phyloP scores from a whole-genome alignment of 2,888 invertebrate species.

The Sarcophaga carnaria region DNA sequence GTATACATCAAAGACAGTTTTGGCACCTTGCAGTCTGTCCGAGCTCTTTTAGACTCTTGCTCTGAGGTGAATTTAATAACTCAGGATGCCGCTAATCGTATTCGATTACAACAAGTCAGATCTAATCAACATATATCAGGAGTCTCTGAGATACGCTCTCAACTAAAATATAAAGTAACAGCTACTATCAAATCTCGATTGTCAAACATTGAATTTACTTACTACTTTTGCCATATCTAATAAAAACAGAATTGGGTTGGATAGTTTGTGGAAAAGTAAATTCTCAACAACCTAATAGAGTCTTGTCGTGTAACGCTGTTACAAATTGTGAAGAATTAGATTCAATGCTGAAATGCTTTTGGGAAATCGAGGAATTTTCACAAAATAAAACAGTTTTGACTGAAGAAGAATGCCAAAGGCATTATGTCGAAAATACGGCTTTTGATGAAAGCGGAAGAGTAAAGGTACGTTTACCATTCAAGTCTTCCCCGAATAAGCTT shows the following conservation, averaged over 20 bases:
- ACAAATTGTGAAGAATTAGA: too few relatives aligned
- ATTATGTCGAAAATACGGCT: conserved; percentile 19
- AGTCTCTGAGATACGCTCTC: too few relatives aligned
- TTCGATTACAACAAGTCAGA: too few relatives aligned
- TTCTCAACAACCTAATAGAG: conserved; percentile 2
- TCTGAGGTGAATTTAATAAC: conserved; percentile 19
- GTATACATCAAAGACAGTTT: conserved; percentile 29
- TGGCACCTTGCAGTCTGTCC: conserved; percentile 21
- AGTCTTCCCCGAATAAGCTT: conserved; percentile 3
- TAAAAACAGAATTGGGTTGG: too few relatives aligned
- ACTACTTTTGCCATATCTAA: too few relatives aligned
- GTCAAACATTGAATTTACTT: too few relatives aligned
- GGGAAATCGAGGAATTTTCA: conserved; percentile 3
- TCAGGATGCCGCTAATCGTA: conserved; percentile 9
- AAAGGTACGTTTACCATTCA: conserved; percentile 30
- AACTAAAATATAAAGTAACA: too few relatives aligned
- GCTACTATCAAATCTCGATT: too few relatives aligned
- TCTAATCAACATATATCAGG: too few relatives aligned
- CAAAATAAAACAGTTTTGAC: background rate
- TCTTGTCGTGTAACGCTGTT: background rate
- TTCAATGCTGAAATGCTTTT: too few relatives aligned
- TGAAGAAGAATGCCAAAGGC: conserved; percentile 28
- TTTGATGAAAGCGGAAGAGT: conserved; percentile 1
- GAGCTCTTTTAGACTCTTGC: background rate
- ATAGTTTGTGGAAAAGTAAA: too few relatives aligned